A percentile compares a stretch with the other conserved stretches of the same genome.
Evolutionary conservation across 2,888 invertebrate species (phyloP).

Genomic region (Rhaphigaster nebulosa): DNA sequence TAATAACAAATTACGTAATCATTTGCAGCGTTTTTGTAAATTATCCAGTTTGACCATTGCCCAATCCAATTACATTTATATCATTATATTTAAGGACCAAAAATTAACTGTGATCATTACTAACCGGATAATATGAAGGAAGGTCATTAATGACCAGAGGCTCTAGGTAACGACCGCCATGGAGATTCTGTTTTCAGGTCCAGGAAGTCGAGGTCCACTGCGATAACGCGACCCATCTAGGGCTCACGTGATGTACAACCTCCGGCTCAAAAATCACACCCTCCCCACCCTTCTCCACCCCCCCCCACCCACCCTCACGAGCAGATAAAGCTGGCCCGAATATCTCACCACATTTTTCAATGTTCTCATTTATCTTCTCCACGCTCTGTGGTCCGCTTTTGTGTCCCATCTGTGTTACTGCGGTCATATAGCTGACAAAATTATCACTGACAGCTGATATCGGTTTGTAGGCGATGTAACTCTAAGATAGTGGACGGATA

Average conservation of each 20-base stretch:
- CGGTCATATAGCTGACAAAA: neutral
- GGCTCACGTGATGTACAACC: neutral
- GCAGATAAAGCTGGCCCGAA: neutral
- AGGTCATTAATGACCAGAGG: neutral
- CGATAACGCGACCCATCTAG: neutral
- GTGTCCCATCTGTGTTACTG: neutral
- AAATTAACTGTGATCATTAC: neutral
- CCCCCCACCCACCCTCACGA: neutral
- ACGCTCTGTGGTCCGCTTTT: neutral
- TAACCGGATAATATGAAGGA: neutral
- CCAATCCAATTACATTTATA: too few relatives aligned
- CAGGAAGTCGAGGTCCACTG: neutral
- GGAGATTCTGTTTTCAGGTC: too few relatives aligned
- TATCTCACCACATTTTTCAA: conserved; percentile 10
- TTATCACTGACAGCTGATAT: neutral
- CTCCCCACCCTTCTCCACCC: too few relatives aligned
- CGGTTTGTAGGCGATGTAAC: neutral
- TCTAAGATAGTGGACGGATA: neutral
- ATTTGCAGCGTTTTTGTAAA: too few relatives aligned
- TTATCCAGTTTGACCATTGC: too few relatives aligned
- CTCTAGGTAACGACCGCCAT: neutral
- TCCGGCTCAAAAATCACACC: neutral
- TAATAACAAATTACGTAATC: too few relatives aligned
- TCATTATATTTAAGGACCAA: too few relatives aligned
- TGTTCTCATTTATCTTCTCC: neutral